Conservation (phyloP, 2,888 invertebrate genomes). For the Acanthosepion esculentum region DNA sequence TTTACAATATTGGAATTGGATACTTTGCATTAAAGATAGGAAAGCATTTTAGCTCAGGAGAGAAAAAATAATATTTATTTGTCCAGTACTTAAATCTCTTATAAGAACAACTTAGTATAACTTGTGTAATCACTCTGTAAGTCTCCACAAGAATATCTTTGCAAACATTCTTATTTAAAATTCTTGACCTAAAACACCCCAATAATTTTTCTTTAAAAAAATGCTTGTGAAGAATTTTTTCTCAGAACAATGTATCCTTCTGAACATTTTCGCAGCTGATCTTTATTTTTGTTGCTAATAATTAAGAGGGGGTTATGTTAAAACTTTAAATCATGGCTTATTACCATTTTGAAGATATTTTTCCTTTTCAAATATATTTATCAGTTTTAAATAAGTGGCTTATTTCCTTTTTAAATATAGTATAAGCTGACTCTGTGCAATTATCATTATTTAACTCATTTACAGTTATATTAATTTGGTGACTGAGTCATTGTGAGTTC, state of each 20-base stretch:
- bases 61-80: not conserved
- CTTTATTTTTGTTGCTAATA: too few species aligned
- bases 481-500: too few species aligned
- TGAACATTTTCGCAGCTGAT: too few species aligned
- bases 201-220: not conserved
- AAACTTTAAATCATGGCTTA: too few species aligned
- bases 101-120: not conserved
- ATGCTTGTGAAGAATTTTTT: not conserved
- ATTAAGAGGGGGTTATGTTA: too few species aligned
- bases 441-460: too few species aligned
- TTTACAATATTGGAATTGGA: constrained; percentile 4
- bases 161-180: not conserved
- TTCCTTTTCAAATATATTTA: too few species aligned
- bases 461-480: too few species aligned
- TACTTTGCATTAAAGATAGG: not conserved
- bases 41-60: not conserved
- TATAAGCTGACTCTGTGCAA: too few species aligned
- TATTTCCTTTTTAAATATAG: too few species aligned
- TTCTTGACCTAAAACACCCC: not conserved
- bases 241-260: not conserved
- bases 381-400: too few species aligned
- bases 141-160: not conserved
- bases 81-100: not conserved
- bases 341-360: too few species aligned
- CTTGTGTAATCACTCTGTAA: not conserved